phyloP scores from a whole-genome alignment of 2,113 vertebrate genomes.

The Odocoileus hemionus region DNA sequence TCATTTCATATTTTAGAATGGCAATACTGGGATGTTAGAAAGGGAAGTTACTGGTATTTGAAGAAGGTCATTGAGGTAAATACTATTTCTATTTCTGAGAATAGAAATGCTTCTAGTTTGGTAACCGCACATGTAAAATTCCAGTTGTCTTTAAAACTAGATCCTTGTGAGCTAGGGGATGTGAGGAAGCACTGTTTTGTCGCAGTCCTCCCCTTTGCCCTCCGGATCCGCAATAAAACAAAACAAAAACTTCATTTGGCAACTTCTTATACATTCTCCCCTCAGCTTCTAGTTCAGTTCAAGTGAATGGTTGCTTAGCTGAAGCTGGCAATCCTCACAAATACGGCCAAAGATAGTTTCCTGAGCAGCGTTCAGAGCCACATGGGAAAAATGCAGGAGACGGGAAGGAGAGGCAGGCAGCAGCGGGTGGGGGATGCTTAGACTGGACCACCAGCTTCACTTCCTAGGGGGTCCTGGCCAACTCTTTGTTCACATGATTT shows the following conservation, averaged over 20 bases:
- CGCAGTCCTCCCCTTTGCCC: neutral
- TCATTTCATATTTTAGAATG: neutral
- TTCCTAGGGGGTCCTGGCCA: neutral
- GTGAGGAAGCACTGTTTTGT: constrained; percentile 13
- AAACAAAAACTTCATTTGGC: constrained; percentile 37
- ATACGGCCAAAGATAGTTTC: constrained; percentile 34
- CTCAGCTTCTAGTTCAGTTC: constrained; percentile 6
- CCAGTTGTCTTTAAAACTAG: neutral
- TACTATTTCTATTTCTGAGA: neutral
- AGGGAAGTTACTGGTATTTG: neutral
- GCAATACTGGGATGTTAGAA: neutral
- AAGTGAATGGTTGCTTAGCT: constrained; percentile 57
- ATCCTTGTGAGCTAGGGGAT: neutral
- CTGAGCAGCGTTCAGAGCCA: neutral
- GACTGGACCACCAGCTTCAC: neutral
- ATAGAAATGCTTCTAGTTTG: neutral
- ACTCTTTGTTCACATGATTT: neutral
- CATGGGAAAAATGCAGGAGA: neutral
- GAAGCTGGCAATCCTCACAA: constrained; percentile 40
- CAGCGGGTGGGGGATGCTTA: neutral
- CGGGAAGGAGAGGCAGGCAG: neutral
- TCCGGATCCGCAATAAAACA: neutral
- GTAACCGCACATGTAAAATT: neutral
- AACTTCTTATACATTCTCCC: constrained; percentile 40
- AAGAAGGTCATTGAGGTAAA: neutral